Evolutionary conservation across 2,797 vertebrate genomes (phyloP), one percentile per base, ranked within the genome.

Genomic region (Cyprinodon diabolis): DNA sequence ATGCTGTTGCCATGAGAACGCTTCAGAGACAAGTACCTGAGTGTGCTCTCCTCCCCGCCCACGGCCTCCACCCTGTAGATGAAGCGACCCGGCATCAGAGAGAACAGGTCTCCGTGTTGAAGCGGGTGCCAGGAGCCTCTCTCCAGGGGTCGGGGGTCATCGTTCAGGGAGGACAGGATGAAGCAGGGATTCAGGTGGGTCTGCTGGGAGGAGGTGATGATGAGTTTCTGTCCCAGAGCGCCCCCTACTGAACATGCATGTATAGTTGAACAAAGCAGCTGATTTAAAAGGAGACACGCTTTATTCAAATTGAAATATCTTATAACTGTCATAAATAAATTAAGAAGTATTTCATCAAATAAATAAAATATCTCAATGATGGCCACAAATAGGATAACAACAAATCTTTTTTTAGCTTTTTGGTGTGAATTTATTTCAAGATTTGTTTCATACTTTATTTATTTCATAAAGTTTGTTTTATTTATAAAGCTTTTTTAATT

Each of bases 181-280:
- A 97, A 98, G 82, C 96, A 97, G 0, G 96, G 96, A 88, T 96
- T 97, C 78, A 92, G 45, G 66, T 97, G 96, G 25, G 90, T 93
- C 96, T 98, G 17, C 8, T 6, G 65, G 1, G 23, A 56, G 40
- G 68, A 13, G 19, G 49, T 21, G 35, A 54, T 1, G 25, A 14
- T 37, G 17, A 54, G 25, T 21, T 15, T 25, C 14, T 35, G 25
- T 7, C 25, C 58, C 12, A 40, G 15, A 21, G 71, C 6, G 37
- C 49, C 71, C 14, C 1, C 71, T 30, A 60, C 60, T 70, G 67
- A n/a, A n/a, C 6, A 5, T 8, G 15, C 13, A 49, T 9, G 15
- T 9, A 1, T 14, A 4, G 2, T 35, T 35, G 57, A 15, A 6
- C 23, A 15, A 14, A 14, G 6, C 45, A 23, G 45, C 40, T 45